A percentile compares a stretch with the other conserved stretches of the same genome.
These are phyloP conservation scores for Regulus satrapa DNA, from an alignment of 2,113 vertebrate genomes.

Conservation along the genomic window DNA sequence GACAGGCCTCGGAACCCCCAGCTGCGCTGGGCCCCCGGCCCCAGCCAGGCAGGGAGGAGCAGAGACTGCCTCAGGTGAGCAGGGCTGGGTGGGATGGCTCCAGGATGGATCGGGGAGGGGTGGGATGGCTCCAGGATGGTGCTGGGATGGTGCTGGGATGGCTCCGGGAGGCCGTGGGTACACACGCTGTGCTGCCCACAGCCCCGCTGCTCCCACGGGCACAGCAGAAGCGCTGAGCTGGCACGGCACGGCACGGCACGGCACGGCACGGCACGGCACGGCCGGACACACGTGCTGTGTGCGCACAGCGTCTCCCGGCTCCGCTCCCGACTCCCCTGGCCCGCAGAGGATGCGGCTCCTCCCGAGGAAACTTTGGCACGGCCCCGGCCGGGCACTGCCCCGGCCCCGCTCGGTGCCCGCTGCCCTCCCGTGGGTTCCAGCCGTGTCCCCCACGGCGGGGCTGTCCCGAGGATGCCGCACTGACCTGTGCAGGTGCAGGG, in stretches of 20 bases:
- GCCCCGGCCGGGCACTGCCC: background rate
- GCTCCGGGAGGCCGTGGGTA: fast-evolving
- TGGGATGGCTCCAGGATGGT: fast-evolving
- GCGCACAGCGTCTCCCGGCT: background rate
- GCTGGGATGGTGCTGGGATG: background rate
- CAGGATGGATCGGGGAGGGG: background rate
- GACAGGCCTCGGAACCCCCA: background rate
- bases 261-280: background rate
- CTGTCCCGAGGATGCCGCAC: background rate
- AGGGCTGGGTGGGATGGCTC: background rate
- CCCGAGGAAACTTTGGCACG: background rate
- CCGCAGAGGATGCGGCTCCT: background rate
- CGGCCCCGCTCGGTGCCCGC: background rate
- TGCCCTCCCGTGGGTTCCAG: fast-evolving
- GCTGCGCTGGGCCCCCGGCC: background rate
- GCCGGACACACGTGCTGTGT: background rate
- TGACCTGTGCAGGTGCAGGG: slow-evolving; percentile 74
- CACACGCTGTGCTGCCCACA: background rate
- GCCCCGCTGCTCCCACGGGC: background rate
- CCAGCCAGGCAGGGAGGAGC: background rate
- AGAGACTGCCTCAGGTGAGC: background rate
- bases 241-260: background rate
- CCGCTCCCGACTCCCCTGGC: fast-evolving
- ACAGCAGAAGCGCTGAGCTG: background rate
- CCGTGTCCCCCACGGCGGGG: background rate